Conservation (phyloP, 2,113 vertebrate genomes). For the human region DNA sequence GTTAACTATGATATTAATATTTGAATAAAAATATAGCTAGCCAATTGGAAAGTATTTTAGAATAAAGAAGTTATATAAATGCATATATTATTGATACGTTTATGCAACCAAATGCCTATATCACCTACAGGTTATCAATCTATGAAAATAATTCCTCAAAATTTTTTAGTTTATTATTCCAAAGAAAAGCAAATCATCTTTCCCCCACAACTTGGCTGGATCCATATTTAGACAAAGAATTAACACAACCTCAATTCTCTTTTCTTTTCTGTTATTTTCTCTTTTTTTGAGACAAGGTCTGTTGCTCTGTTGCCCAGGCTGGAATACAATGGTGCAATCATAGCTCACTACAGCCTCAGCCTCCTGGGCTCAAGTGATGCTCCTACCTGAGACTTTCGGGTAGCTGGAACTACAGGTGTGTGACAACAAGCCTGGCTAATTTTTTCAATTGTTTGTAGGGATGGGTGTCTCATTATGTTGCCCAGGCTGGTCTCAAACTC, state of each 20-base stretch:
- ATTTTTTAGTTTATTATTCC: background rate
- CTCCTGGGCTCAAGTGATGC: too few relatives aligned
- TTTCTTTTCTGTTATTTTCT: background rate
- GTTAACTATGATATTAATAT: background rate
- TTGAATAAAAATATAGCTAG: background rate
- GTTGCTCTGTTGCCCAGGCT: too few relatives aligned
- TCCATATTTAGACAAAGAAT: background rate
- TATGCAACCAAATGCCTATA: background rate
- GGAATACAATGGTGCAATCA: too few relatives aligned
- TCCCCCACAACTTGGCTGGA: background rate
- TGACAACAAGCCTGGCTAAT: too few relatives aligned
- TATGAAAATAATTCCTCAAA: background rate
- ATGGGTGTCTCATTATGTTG: too few relatives aligned
- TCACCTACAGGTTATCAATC: background rate
- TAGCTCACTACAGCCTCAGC: too few relatives aligned
- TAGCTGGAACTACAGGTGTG: too few relatives aligned
- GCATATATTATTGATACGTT: background rate
- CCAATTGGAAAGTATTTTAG: background rate
- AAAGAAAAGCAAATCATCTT: background rate
- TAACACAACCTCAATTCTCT: background rate
- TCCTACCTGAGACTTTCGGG: too few relatives aligned
- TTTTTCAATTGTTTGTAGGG: too few relatives aligned
- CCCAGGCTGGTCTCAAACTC: too few relatives aligned
- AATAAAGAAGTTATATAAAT: background rate
- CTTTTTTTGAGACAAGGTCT: too few relatives aligned